Base-by-base conservation (phyloP, 1,140 invertebrate species). In the Drosophila rhopaloa region DNA sequence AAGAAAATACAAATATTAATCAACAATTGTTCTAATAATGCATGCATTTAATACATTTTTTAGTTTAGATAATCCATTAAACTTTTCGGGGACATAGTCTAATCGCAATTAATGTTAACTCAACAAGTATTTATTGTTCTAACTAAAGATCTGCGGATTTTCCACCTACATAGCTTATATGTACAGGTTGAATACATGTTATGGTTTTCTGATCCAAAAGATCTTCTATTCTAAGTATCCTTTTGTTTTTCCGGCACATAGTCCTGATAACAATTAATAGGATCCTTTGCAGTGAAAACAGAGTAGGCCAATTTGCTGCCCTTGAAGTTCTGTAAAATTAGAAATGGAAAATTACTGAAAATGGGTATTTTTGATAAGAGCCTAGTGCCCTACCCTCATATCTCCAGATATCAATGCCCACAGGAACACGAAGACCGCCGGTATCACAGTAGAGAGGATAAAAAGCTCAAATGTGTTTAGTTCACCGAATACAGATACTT, bases 241-340 rank as follows among this genome's bases (percentile, higher is more conserved):
- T 80, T 78, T 40, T 71, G 63, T n/a, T 82, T 63, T 29, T 71
- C 44, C 8, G 46, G 13, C 4, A 46, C 41, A 53, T 76, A 91
- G 13, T 89, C 62, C 71, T 91, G 90, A 56, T 91, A 91, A 43
- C 90, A 91, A 60, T 91, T 91, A 6, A 91, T 73, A 0, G 90
- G 90, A 48, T 91, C 90, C 53, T 76, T 80, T 6, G 90, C 90
- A 0, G 66, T 70, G 27, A 65, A 91, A 8, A 65, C 72, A 8
- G 81, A 66, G 43, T 82, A 77, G 9, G 80, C 76, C 37, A 68
- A 6, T 44, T 81, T 58, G 63, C 88, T 90, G 37, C 32, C 55
- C 29, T 73, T 68, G 47, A 90, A 90, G 57, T 90, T 90, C 86
- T 90, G 56, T 4, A 38, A 67, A 66, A 54, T 2, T 29, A 19